A percentile compares a stretch with the other conserved stretches of the same genome.
phyloP scores from a whole-genome alignment of 2,113 vertebrate species.

The Chaetops frenatus region DNA sequence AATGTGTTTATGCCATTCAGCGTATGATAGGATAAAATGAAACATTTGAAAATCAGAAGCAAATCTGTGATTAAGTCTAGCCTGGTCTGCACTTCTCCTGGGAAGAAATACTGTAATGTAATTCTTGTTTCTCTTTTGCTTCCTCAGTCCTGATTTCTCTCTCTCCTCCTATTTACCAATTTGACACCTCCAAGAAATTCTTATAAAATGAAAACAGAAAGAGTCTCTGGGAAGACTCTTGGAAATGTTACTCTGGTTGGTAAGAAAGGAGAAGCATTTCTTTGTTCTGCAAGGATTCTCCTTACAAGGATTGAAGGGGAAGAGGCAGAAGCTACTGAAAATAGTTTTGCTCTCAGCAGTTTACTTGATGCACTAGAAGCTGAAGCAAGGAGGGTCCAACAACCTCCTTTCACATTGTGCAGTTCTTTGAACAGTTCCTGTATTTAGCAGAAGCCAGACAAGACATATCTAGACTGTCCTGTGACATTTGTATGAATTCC shows the following conservation, averaged over 20 bases:
- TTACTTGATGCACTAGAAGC: neutral
- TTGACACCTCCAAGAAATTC: neutral
- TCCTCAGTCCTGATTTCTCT: neutral
- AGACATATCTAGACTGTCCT: neutral
- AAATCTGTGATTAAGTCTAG: neutral
- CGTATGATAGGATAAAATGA: neutral
- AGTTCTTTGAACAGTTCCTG: neutral
- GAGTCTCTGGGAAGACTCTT: neutral
- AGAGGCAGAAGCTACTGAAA: neutral
- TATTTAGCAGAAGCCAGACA: neutral
- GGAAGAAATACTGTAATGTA: neutral
- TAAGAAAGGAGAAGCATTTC: neutral
- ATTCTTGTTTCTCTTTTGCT: neutral
- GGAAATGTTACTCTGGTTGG: neutral
- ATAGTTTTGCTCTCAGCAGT: neutral
- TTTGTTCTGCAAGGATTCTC: neutral
- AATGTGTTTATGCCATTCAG: neutral
- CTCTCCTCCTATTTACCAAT: neutral
- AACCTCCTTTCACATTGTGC: neutral
- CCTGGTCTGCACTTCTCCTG: neutral
- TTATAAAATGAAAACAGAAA: neutral
- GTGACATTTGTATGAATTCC: neutral
- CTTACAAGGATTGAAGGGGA: neutral
- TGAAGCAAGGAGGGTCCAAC: neutral
- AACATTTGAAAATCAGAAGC: neutral